phyloP scores from a whole-genome alignment of 2,797 vertebrate species.

The Pachyuromys duprasi region DNA sequence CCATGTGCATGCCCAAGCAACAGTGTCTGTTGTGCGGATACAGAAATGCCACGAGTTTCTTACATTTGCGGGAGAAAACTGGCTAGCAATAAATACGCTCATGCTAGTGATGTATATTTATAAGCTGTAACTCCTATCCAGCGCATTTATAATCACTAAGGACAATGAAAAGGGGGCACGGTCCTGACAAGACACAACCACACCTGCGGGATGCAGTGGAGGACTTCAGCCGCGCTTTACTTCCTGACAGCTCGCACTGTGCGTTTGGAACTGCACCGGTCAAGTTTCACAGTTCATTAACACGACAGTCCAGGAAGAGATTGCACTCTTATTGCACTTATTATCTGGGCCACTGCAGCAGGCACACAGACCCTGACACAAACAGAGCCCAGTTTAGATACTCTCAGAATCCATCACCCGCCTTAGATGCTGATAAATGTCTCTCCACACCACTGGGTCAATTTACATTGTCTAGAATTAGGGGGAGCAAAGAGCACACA shows the following conservation, averaged over 20 bases:
- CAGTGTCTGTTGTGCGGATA: neutral
- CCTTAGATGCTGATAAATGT: slow-evolving; percentile 42
- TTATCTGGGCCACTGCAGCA: neutral
- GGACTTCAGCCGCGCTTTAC: neutral
- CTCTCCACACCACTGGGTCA: slow-evolving; percentile 8
- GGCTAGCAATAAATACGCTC: neutral
- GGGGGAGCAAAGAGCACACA: neutral
- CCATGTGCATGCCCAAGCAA: neutral
- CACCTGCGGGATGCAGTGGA: neutral
- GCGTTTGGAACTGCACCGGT: slow-evolving; percentile 23
- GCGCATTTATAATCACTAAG: neutral
- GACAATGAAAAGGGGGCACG: neutral
- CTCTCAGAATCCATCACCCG: slow-evolving; percentile 28
- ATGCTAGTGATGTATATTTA: neutral
- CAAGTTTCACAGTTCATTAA: slow-evolving; percentile 73
- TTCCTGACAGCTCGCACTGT: neutral
- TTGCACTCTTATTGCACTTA: neutral
- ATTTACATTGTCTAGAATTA: slow-evolving; percentile 34
- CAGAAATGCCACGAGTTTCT: neutral
- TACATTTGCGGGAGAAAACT: neutral
- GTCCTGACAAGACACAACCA: neutral
- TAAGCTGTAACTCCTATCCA: neutral
- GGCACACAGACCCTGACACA: neutral
- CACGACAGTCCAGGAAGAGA: slow-evolving; percentile 43
- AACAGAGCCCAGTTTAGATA: neutral